Base-by-base conservation (phyloP, 2,888 invertebrate genomes). In the Hyposoter dolosus region DNA sequence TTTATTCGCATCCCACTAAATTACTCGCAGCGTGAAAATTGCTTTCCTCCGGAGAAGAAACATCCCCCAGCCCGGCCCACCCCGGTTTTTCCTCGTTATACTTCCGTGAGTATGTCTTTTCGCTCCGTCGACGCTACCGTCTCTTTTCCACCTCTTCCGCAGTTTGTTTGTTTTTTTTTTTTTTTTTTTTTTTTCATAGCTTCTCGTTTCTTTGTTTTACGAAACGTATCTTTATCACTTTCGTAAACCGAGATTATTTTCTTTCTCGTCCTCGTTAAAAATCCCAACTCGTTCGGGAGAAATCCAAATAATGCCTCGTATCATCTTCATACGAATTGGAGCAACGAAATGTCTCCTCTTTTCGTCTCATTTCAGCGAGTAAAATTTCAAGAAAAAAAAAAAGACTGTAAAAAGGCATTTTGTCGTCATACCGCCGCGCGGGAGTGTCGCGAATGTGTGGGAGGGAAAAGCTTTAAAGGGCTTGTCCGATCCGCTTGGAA, bases 21-120 rank as follows among this genome's bases (percentile, higher is more conserved):
- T 92, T 90, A 90, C 89, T 87, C 88, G 84, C 90, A 85, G 89
- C 84, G 88, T 84, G 89, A 90, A 91, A 92, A 91, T 91, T 90
- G 89, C 90, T 90, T 91, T 90, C 88, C 88, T 88, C 89, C 90
- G 87, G 89, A 90, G 28, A 90, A 91, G 89, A 90, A 90, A 89
- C 89, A 83, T 85, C 83, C 75, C 75, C 68, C 68, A 28, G 12
- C 28, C 60, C 68, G 45, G 75, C 63, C 69, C 68, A 28, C 53
- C 50, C 72, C 43, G 56, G 15, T 75, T 56, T 53, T 56, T 68
- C 72, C 83, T 83, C 81, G 79, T 86, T 84, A 80, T 74, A 77
- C 80, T 47, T 74, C 60, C 71, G 74, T 71, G 82, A 81, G 60
- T 66, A 60, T 60, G 56, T 81, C 69, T 85, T 82, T 74, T 82